Evolutionary conservation across 2,797 vertebrate genomes (phyloP).

Genomic region (Gobio occitaniae): DNA sequence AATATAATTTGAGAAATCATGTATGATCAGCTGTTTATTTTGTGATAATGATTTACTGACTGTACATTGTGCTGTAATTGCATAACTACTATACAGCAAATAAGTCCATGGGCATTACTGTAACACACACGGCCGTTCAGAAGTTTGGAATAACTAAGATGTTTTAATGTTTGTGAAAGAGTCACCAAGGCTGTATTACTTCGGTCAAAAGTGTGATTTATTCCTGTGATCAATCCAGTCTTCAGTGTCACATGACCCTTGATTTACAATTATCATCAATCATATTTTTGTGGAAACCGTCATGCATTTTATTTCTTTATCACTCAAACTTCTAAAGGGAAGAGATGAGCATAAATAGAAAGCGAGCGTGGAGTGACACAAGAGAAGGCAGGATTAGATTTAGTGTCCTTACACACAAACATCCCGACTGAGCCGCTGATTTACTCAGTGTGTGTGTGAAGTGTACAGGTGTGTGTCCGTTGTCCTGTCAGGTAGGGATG

Average conservation of each 20-base stretch:
- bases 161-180: neutral
- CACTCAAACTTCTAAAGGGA: neutral
- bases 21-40: neutral
- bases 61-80: neutral
- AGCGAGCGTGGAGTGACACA: neutral
- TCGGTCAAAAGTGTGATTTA: neutral
- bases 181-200: neutral
- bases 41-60: neutral
- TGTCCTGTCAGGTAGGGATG: too few relatives aligned
- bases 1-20: neutral
- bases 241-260: neutral
- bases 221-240: neutral
- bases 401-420: neutral
- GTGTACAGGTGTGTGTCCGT: conserved; percentile 24
- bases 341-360: neutral
- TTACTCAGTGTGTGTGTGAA: conserved; percentile 15
- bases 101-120: neutral
- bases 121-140: too few relatives aligned
- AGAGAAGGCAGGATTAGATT: too few relatives aligned
- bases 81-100: neutral
- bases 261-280: neutral
- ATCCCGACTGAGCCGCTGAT: neutral
- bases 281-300: neutral
- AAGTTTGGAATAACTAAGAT: neutral
- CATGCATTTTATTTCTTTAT: neutral